Base-by-base conservation (phyloP, 2,797 vertebrate genomes). In the Darevskia mixta region DNA sequence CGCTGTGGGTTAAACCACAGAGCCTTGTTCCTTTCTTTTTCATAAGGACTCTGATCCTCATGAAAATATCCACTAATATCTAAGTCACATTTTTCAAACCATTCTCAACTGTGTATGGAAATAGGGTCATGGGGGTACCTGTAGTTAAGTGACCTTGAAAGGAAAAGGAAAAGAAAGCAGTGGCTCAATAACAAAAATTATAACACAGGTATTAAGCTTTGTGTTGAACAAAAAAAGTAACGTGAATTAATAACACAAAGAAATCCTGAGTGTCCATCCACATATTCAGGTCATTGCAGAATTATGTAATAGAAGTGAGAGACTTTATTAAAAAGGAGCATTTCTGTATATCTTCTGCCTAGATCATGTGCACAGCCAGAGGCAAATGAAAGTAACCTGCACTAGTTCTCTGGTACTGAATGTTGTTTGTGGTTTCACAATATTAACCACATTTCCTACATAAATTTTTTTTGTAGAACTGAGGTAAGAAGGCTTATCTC, bases 341-440 rank as follows among this genome's bases (percentile, higher is more conserved):
- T 79, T 87, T 49, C 2, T 87, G 2, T 4, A 0, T 27, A 79
- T 86, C 23, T 61, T 86, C 32, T 78, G 18, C 45, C 2, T 83
- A 75, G 13, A 87, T 86, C 27, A 13, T 84, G 75, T 18, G 0
- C 0, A 17, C 2, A 38, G 29, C 29, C 23, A 83, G 8, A 49
- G 0, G 1, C 32, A 0, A 79, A n/a, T 38, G n/a, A 64, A 15
- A 67, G 83, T 18, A 81, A 2, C 0, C 66, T 2, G 0, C 49
- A 49, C 49, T 49, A 49, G 38, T 41, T 41, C 38, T 41, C 38
- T 41, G 49, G 49, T 49, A 49, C 49, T 73, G 0, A 18, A 79
- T 6, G 0, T 11, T 86, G 85, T 69, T 32, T 69, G 82, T 55
- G 32, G 5, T 77, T 89, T 13, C 15, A 35, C 0, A 67, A 2